Evolutionary conservation across 1,140 invertebrate genomes (phyloP), one percentile per base, ranked within the genome.

Genomic region (Wasmannia auropunctata): DNA sequence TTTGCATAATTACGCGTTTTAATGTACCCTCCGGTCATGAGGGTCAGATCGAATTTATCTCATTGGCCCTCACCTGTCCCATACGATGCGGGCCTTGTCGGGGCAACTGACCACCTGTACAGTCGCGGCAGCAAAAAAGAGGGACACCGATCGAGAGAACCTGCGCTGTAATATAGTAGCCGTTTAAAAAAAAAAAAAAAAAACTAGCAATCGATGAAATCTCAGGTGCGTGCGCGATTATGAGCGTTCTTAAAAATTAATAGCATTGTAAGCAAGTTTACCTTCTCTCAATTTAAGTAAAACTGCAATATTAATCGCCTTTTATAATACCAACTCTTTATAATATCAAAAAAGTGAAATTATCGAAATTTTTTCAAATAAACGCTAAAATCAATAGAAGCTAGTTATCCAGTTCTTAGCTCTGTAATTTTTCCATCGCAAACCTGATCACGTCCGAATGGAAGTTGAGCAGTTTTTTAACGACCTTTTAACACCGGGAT

Each of bases 41-140:
- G 94, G 94, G 94, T 93, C 91, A 94, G 94, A 95, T 95, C 94
- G 93, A 94, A 95, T 94, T 94, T 94, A 94, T 94, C 93, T 94
- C 91, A 91, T 91, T 93, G 92, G 91, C 91, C 93, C 94, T 94
- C 94, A 95, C 94, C 94, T 95, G 94, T 94, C 94, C 91, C 84
- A 87, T 87, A 89, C 87, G 70, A 95, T 95, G 94, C 94, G 94
- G 94, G 94, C 91, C 88, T 88, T 86, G 72, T 84, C 72, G 92
- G 87, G 91, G 92, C 93, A 92, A 94, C 94, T 94, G 94, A 93
- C 94, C 94, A 95, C 86, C 86, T 88, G 93, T 90, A 94, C 89
- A 91, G 91, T 91, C 90, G 49, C 25, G 62, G 72, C 72, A 89
- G 60, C 84, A 93, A 91, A 87, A 88, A 89, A 69, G 25, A 7